Conservation (phyloP, 2,797 vertebrate species). For the Amphiprion clarkii region DNA sequence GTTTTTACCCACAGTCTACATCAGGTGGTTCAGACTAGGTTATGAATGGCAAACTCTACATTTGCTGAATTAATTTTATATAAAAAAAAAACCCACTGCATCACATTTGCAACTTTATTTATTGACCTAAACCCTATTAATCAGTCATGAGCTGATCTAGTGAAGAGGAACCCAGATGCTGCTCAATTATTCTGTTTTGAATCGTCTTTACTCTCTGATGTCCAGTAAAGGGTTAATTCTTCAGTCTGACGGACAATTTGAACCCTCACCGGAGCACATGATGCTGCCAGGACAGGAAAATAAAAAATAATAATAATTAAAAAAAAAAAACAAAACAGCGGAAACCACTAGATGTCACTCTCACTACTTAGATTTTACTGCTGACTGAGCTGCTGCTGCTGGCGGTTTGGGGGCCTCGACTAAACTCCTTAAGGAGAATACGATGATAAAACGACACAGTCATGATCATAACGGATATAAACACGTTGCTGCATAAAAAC, state of each 20-base stretch:
- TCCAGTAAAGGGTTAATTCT: neutral
- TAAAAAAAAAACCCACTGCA: too few relatives aligned
- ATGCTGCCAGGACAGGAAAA: conserved; percentile 8
- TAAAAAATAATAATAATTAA: too few relatives aligned
- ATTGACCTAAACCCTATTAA: too few relatives aligned
- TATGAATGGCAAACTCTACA: too few relatives aligned
- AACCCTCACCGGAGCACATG: neutral
- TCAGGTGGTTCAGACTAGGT: too few relatives aligned
- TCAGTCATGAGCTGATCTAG: too few relatives aligned
- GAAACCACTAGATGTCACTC: conserved; percentile 78
- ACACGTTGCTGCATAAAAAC: conserved; percentile 23
- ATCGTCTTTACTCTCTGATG: neutral
- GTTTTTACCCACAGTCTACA: too few relatives aligned
- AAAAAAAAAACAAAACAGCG: neutral
- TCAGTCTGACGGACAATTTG: neutral
- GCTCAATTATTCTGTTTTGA: neutral
- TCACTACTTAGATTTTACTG: conserved; percentile 55
- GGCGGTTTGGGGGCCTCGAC: conserved; percentile 3
- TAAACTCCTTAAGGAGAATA: conserved; percentile 34
- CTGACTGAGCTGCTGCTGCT: conserved; percentile 28
- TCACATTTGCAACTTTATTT: too few relatives aligned
- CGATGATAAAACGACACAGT: conserved; percentile 47
- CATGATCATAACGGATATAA: conserved; percentile 45
- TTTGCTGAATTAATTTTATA: too few relatives aligned
- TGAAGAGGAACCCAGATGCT: too few relatives aligned